Base-by-base conservation (phyloP, 2,113 vertebrate species). In the Poeciliopsis turrubarensis region DNA sequence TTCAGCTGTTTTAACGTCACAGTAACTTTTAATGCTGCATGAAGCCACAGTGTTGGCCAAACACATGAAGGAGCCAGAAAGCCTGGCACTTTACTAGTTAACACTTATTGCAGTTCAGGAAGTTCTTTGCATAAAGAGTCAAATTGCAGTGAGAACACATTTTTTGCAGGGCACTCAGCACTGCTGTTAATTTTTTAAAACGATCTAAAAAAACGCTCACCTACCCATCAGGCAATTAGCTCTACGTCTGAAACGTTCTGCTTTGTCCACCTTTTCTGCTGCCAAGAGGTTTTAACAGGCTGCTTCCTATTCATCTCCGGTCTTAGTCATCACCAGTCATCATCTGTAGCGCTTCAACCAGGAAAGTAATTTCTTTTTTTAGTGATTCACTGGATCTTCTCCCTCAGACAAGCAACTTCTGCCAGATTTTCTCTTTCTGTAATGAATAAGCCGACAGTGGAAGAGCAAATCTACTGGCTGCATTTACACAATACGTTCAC, bases 211-310 rank as follows among this genome's bases (percentile, higher is more conserved):
- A 77, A 82, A 73, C 78, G 83, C 83, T 86, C 79, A 85, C 79
- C 86, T 85, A 64, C 73, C 78, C 62, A 62, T 71, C 73, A 87
- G 83, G 78, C 84, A 80, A 90, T 89, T 84, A 84, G 32, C 77
- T 78, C 14, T 19, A 69, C 63, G 67, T 69, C 75, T 31, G 30
- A 60, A 9, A 26, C 11, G 25, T 76, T 87, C 72, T 78, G 75
- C 80, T 79, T 66, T 60, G 74, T 27, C 80, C 12, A 30, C 22
- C 10, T 1, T 60, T 65, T 78, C 19, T 27, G 75, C 41, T 67
- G 82, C 89, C 78, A 80, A 74, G 65, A 70, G 69, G 72, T 64
- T 82, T 79, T n/a, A 73, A 25, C 77, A 78, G 62, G 65, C 71
- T 25, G 47, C 75, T 37, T 66, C 78, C 74, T 71, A 39, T 71